phyloP scores from a whole-genome alignment of 2,797 vertebrate species.

The Acanthurus lineatus region DNA sequence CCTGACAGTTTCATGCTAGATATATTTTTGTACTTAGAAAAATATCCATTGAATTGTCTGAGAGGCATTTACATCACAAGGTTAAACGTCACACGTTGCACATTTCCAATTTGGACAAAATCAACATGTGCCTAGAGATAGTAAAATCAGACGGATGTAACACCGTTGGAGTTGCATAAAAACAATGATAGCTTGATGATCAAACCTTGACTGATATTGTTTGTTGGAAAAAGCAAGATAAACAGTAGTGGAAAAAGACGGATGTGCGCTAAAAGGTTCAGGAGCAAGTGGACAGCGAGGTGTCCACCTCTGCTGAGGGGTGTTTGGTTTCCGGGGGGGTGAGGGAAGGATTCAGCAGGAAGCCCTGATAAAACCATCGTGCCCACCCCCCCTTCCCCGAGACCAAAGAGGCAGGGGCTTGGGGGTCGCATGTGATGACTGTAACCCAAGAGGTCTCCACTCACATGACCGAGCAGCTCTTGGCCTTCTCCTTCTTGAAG shows the following conservation, averaged over 20 bases:
- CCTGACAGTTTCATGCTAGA: constrained; percentile 75
- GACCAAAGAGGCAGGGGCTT: constrained; percentile 81
- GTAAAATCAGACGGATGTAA: constrained; percentile 75
- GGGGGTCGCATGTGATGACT: constrained; percentile 72
- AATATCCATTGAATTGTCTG: constrained; percentile 74
- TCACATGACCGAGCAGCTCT: constrained; percentile 98
- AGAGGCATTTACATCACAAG: constrained; percentile 79
- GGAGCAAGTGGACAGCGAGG: constrained; percentile 85
- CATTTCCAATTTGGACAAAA: constrained; percentile 80
- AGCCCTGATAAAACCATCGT: constrained; percentile 83
- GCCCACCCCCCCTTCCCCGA: constrained; percentile 84
- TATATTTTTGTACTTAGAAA: constrained; percentile 74
- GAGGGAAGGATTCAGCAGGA: constrained; percentile 85
- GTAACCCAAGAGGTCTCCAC: constrained; percentile 64
- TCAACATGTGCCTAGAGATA: constrained; percentile 77
- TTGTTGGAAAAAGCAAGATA: constrained; percentile 76
- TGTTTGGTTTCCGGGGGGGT: constrained; percentile 81
- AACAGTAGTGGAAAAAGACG: constrained; percentile 75
- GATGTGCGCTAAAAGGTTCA: constrained; percentile 83
- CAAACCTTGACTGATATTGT: constrained; percentile 68
- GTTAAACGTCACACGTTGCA: constrained; percentile 75
- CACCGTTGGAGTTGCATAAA: constrained; percentile 75
- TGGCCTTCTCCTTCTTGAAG: constrained; percentile 97
- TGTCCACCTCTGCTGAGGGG: constrained; percentile 85
- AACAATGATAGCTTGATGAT: constrained; percentile 73